Conservation (phyloP, 2,113 vertebrate species). For the Cyprinus carpio region DNA sequence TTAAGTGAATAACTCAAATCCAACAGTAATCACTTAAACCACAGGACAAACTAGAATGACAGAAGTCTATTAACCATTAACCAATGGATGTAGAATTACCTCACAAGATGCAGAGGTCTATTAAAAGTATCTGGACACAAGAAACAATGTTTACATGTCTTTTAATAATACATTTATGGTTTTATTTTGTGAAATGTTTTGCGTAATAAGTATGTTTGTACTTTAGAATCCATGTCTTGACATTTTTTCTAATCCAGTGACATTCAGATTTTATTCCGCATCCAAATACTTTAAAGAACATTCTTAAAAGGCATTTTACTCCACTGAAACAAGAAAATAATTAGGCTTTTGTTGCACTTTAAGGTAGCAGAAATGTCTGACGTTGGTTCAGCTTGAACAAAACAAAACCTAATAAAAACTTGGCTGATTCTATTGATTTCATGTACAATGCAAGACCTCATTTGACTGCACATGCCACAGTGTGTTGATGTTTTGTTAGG, state of each 20-base stretch:
- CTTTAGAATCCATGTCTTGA: too few relatives aligned
- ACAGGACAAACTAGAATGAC: not conserved
- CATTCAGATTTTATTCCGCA: not conserved
- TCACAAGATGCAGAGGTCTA: not conserved
- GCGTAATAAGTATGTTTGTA: too few relatives aligned
- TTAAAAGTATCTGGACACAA: not conserved
- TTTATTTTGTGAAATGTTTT: not conserved
- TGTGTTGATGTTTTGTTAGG: slow-evolving; percentile 17
- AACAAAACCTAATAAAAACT: slow-evolving; percentile 4
- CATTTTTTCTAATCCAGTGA: too few relatives aligned
- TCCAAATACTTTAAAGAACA: not conserved
- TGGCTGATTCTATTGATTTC: not conserved
- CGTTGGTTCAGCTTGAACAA: not conserved
- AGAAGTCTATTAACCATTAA: not conserved
- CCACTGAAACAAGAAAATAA: not conserved
- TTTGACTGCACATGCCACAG: not conserved
- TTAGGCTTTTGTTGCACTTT: not conserved
- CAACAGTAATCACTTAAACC: not conserved
- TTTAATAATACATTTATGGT: not conserved
- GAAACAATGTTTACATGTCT: too few relatives aligned
- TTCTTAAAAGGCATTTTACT: not conserved
- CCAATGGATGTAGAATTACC: not conserved
- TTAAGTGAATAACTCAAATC: slow-evolving; percentile 5
- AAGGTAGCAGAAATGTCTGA: not conserved
- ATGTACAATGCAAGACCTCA: slow-evolving; percentile 8